Evolutionary conservation across 2,888 invertebrate species (phyloP).

Genomic region (Euplagia quadripunctaria): DNA sequence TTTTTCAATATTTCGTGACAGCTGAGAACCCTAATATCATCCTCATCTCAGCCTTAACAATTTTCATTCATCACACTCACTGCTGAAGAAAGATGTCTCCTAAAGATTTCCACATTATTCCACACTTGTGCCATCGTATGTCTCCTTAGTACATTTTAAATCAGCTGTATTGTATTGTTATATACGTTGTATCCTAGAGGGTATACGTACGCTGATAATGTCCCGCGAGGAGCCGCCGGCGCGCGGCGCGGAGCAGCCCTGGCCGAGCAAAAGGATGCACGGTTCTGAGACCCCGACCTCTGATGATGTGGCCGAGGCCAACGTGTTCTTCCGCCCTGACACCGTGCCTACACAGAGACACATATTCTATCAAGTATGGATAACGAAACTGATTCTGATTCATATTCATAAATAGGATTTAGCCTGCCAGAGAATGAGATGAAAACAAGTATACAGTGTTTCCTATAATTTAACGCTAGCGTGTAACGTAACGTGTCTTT

Average conservation of each 20-base stretch:
- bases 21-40: too few species aligned
- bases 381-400: background rate
- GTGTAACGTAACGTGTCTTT: too few species aligned
- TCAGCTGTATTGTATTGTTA: background rate
- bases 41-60: too few species aligned
- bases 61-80: too few species aligned
- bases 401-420: too few species aligned
- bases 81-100: background rate
- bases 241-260: background rate
- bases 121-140: background rate
- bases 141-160: too few species aligned
- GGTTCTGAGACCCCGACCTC: conserved; percentile 39
- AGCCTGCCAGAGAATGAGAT: too few species aligned
- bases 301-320: conserved; percentile 69
- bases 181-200: conserved; percentile 13
- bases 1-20: background rate
- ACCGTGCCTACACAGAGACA: conserved; percentile 93
- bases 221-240: conserved; percentile 59
- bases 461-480: too few species aligned
- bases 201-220: conserved; percentile 67
- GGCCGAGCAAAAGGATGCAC: conserved; percentile 44
- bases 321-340: conserved; percentile 87
- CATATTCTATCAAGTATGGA: conserved; percentile 94
- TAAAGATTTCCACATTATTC: background rate
- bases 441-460: too few species aligned